A percentile compares a stretch with the other conserved stretches of the same genome.
Evolutionary conservation across 2,797 vertebrate species (phyloP).

Genomic region (Eidolon dupreanum): DNA sequence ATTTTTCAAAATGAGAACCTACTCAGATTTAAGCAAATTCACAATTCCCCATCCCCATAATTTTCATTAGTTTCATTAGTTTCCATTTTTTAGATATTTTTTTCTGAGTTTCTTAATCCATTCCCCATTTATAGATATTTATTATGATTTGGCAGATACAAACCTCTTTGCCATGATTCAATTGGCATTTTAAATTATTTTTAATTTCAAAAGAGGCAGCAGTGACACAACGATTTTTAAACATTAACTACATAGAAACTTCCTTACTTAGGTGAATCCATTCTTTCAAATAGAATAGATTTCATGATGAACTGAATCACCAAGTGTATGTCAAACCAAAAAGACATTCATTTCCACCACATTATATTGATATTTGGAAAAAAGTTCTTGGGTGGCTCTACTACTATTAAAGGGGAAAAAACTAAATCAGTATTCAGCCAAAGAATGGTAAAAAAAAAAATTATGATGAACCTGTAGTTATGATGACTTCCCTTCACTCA

Average conservation of each 20-base stretch:
- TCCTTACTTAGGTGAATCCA: constrained; percentile 22
- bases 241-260: constrained; percentile 43
- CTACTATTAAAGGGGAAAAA: constrained; percentile 40
- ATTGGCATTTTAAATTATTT: constrained; percentile 70
- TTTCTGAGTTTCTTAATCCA: constrained; percentile 54
- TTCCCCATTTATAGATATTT: constrained; percentile 32
- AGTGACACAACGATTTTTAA: constrained; percentile 64
- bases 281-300: constrained; percentile 59
- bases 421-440: background rate
- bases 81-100: constrained; percentile 10
- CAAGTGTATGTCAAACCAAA: constrained; percentile 34
- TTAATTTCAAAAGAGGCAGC: constrained; percentile 69
- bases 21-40: constrained; percentile 13
- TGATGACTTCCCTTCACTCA: constrained; percentile 35
- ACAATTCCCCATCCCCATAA: background rate
- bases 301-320: constrained; percentile 62
- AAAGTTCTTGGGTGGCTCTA: background rate
- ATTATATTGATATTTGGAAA: constrained; percentile 15
- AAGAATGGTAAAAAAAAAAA: background rate
- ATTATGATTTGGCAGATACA: constrained; percentile 49
- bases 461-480: constrained; percentile 31
- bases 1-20: constrained; percentile 17
- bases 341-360: constrained; percentile 36
- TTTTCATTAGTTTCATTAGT: constrained; percentile 52
- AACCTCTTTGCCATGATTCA: constrained; percentile 61